These are phyloP conservation scores for Neosilurus mollespiculum DNA, from an alignment of 2,797 vertebrate species.

Conservation along the genomic window DNA sequence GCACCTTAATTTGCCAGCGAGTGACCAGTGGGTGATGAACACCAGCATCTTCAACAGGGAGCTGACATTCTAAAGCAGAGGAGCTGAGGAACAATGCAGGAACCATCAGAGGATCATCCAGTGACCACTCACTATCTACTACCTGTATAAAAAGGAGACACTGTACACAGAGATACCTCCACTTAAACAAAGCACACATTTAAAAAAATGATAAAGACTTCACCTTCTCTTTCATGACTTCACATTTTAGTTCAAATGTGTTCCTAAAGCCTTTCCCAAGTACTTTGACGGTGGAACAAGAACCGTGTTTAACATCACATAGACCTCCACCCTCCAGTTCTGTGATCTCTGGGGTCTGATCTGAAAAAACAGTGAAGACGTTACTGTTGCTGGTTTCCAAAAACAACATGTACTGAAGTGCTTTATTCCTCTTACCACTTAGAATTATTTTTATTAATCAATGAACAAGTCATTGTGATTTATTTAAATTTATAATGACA, in stretches of 20 bases:
- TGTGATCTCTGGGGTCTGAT: constrained; percentile 83
- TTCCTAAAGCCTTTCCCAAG: constrained; percentile 82
- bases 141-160: constrained; percentile 66
- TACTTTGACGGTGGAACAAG: constrained; percentile 76
- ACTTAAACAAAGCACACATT: background rate
- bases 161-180: background rate
- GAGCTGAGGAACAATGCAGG: constrained; percentile 74
- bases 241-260: constrained; percentile 82
- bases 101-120: constrained; percentile 70
- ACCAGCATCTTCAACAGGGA: constrained; percentile 70
- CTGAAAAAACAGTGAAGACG: constrained; percentile 68
- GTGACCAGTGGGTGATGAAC: constrained; percentile 70
- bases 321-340: constrained; percentile 81
- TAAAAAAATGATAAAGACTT: constrained; percentile 18
- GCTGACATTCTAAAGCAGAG: constrained; percentile 76
- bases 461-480: background rate
- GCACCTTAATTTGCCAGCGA: constrained; percentile 88
- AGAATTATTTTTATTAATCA: background rate
- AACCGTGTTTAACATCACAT: constrained; percentile 77
- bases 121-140: constrained; percentile 73
- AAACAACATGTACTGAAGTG: background rate
- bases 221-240: constrained; percentile 88
- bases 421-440: background rate
- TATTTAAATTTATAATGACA: background rate
- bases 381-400: background rate